Evolutionary conservation across 2,113 vertebrate genomes (phyloP), one percentile per base, ranked within the genome.

Genomic region (Oceanites oceanicus): DNA sequence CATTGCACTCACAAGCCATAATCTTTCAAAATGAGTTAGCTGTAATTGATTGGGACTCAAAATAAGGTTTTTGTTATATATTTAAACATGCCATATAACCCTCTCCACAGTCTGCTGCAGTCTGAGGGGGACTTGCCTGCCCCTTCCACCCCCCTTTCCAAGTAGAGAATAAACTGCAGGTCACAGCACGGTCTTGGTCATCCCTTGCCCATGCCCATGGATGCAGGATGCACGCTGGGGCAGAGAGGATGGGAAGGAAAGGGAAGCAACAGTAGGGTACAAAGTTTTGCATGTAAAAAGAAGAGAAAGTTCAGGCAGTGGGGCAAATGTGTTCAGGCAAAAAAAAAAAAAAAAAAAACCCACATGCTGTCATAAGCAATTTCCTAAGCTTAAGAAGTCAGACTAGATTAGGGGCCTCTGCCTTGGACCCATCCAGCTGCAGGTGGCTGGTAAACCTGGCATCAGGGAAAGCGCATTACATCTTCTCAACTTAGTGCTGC

Each of bases 171-270:
- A 29, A 86, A 26, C 15, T 34, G 21, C 20, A 47, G 44, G 18
- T 55, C 36, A 22, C 1, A 17, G 59, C 29, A 32, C 3, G 5
- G 15, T 17, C 53, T 59, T 40, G 34, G 73, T n/a, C 26, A 50
- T n/a, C 27, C 21, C 61, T 66, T 40, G 19, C 36, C 73, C 50
- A 4, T 1, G 25, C 6, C 18, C 0, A 0, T 4, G 1, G 20
- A 10, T 22, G 21, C 26, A 50, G 36, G 47, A 63, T 10, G 23
- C 38, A 22, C 1, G 3, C 34, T 9, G 23, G 22, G 38, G 40
- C 12, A 34, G 3, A 18, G 4, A 26, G 23, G 15, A 79, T 4
- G 3, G 29, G 13, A 4, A n/a, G 16, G 12, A 49, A 70, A 78
- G 29, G 25, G 23, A 90, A 74, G 25, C 4, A 92, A 47, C 26